A percentile compares a stretch with the other conserved stretches of the same genome.
Conservation (phyloP, 2,888 invertebrate species). For the Camptogramma bilineatum region DNA sequence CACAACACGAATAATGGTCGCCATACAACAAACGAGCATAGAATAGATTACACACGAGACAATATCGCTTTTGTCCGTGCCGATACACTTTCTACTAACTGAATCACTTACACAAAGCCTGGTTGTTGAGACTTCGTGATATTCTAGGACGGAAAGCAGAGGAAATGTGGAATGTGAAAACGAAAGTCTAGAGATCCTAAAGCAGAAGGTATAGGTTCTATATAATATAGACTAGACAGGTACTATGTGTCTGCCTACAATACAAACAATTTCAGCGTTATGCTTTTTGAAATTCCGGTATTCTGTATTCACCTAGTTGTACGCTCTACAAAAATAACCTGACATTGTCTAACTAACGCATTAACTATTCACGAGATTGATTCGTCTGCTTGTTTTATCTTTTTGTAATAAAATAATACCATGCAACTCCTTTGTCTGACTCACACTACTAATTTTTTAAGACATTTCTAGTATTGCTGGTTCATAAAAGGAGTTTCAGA, state of each 20-base stretch:
- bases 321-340: background rate
- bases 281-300: no score
- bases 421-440: no score
- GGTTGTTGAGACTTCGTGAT: background rate
- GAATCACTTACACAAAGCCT: conserved; percentile 6
- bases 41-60: conserved; percentile 35
- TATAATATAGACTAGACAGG: background rate
- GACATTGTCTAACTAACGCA: background rate
- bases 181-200: conserved; percentile 19
- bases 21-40: conserved; percentile 6
- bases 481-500: background rate
- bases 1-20: conserved; percentile 24
- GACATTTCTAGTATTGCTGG: background rate
- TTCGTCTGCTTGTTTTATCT: no score
- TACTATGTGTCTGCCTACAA: no score
- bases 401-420: background rate
- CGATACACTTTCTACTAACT: conserved; percentile 43
- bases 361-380: no score
- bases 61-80: conserved; percentile 35
- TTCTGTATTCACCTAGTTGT: no score
- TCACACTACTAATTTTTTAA: no score
- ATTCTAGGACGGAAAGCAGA: conserved; percentile 12
- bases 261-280: no score
- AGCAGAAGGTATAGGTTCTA: background rate
- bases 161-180: conserved; percentile 29